Evolutionary conservation across 2,113 vertebrate species (phyloP), one percentile per base, ranked within the genome.

Genomic region (Xenus cinereus): DNA sequence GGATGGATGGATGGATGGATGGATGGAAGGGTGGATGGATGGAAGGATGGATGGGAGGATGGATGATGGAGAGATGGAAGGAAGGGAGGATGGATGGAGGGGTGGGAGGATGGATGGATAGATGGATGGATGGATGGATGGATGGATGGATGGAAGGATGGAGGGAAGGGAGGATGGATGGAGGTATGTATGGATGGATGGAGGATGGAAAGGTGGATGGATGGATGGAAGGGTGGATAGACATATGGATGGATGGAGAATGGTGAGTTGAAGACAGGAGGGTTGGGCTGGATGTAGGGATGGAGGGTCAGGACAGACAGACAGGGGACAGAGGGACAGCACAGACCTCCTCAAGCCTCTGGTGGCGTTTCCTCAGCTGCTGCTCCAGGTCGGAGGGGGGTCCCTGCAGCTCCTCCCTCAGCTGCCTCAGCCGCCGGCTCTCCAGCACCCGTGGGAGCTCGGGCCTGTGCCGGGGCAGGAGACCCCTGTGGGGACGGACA

Each of bases 361-460:
- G 98, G 74, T 98, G 98, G 54, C 93, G 95, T 95, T 98, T 98
- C 71, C 97, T 98, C 35, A 99, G 98, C 96, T 98, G 98, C 64
- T 96, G 98, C 93, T 98, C 98, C 95, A 98, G 97, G 54, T 99
- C 97, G 1, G 98, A 98, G 43, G 97, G 97, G 16, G 95, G 84
- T 46, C 85, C 95, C 41, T 68, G 97, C 96, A 98, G 92, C 93
- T 99, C 97, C 63, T 98, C 97, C 86, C 51, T 80, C 94, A 98
- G 97, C 91, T 98, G 97, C 95, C 98, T 97, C 93, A 98, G 93
- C 71, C 94, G 66, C 37, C 97, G 96, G 90, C 97, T 98, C 94
- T 98, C 97, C 93, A 98, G 90, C 37, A 98, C 97, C 50, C 96
- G 85, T 16, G 97, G 97, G 87, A 99, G 93, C 95, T 99, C 97